Percentiles rank a stretch among this genome's conserved stretches.
Evolutionary conservation across 2,113 vertebrate species (phyloP).

Genomic region (Daubentonia madagascariensis): DNA sequence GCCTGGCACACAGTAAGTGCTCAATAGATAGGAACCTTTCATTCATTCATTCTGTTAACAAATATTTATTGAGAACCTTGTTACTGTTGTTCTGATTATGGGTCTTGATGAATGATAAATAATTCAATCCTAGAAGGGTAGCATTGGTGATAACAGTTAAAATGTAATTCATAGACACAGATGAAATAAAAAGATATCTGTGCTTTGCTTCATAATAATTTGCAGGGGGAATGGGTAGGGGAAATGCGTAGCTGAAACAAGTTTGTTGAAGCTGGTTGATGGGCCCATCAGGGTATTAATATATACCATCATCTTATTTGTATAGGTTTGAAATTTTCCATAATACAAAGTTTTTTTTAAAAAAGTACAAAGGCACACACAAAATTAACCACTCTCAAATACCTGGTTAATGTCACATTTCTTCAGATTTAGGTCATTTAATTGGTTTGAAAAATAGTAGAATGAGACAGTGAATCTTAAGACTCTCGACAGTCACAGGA

Average conservation of each 20-base stretch:
- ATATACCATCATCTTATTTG: not conserved
- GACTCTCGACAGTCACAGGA: not conserved
- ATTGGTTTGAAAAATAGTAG: slow-evolving; percentile 49
- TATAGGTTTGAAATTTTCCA: not conserved
- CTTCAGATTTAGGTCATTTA: not conserved
- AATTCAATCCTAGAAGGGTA: not conserved
- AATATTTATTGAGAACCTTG: not conserved
- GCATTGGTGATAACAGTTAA: not conserved
- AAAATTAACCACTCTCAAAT: not conserved
- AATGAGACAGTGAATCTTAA: slow-evolving; percentile 42
- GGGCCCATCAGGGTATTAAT: not conserved
- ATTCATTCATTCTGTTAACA: not conserved
- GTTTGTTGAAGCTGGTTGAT: not conserved
- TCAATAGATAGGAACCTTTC: not conserved
- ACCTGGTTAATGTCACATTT: slow-evolving; percentile 33
- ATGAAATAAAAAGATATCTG: not conserved
- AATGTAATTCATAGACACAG: not conserved
- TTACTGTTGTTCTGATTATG: not conserved
- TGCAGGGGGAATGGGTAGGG: not conserved
- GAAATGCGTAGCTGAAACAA: not conserved
- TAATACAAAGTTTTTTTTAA: not conserved
- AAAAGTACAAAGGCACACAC: not conserved
- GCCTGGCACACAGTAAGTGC: not conserved
- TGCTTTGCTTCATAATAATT: slow-evolving; percentile 29
- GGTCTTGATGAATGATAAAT: not conserved